Percentiles rank a stretch among this genome's conserved stretches.
phyloP scores from a whole-genome alignment of 2,888 invertebrate genomes.

The Microplitis deprimator region DNA sequence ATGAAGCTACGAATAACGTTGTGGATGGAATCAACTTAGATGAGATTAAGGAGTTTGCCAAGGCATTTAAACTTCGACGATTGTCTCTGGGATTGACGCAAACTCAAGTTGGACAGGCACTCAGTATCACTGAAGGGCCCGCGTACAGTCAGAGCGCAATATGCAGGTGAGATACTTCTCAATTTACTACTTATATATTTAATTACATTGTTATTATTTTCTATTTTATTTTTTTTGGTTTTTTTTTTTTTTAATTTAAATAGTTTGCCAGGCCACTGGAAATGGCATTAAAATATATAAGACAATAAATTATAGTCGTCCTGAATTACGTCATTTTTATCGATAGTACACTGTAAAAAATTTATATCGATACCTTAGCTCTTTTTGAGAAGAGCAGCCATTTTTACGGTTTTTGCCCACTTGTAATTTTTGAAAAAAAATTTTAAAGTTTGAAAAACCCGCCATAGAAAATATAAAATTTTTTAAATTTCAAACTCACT shows the following conservation, averaged over 20 bases:
- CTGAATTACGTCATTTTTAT: too few species aligned
- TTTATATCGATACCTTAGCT: too few species aligned
- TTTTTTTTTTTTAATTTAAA: neutral
- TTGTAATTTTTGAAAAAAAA: too few species aligned
- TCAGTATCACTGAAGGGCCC: constrained; percentile 96
- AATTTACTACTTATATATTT: neutral
- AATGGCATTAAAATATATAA: constrained; percentile 56
- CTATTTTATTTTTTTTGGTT: constrained; percentile 2
- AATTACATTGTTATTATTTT: neutral
- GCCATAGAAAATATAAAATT: too few species aligned
- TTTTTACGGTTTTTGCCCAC: too few species aligned
- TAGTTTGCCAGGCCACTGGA: constrained; percentile 68
- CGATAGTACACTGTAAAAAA: too few species aligned
- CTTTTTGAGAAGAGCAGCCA: too few species aligned
- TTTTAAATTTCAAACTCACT: too few species aligned
- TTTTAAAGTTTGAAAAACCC: too few species aligned
- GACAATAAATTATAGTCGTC: constrained; percentile 6
- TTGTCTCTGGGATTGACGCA: constrained; percentile 95
- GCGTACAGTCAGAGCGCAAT: constrained; percentile 99
- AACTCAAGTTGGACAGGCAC: constrained; percentile 97
- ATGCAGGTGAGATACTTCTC: constrained; percentile 84
- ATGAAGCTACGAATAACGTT: constrained; percentile 93
- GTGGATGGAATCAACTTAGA: constrained; percentile 97
- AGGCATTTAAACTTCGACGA: constrained; percentile 94
- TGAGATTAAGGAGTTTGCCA: constrained; percentile 98